Evolutionary conservation across 2,113 vertebrate species (phyloP).

Genomic region (Panthera leo): DNA sequence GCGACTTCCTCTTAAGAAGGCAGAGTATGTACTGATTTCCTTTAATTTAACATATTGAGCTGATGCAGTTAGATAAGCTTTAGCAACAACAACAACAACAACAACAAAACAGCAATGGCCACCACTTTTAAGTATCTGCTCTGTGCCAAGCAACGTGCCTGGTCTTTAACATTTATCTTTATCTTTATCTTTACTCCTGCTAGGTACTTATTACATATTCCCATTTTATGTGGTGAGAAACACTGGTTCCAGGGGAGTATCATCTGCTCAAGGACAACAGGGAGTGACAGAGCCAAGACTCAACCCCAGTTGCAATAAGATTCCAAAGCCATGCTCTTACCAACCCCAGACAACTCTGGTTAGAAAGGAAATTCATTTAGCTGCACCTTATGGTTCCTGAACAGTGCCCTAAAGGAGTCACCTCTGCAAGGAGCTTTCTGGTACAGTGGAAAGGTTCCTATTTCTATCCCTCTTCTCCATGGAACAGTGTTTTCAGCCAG

Average conservation of each 20-base stretch:
- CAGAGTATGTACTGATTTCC: not conserved
- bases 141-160: not conserved
- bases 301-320: not conserved
- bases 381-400: not conserved
- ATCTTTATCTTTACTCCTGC: not conserved
- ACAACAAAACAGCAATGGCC: not conserved
- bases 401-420: not conserved
- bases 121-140: not conserved
- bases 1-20: constrained; percentile 12
- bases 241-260: not conserved
- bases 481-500: not conserved
- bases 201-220: not conserved
- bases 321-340: not conserved
- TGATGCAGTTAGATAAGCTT: not conserved
- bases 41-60: constrained; percentile 8
- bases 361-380: not conserved
- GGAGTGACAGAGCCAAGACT: not conserved
- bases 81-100: no score
- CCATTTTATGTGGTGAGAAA: constrained; percentile 3
- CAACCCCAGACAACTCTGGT: not conserved
- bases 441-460: not conserved
- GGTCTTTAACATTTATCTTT: not conserved
- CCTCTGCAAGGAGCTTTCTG: constrained; percentile 39
- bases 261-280: not conserved
- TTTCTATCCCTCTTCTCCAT: not conserved